Evolutionary conservation across 92 coral and sea anemone species (phyloP).

Genomic region (Ricordea florida): DNA sequence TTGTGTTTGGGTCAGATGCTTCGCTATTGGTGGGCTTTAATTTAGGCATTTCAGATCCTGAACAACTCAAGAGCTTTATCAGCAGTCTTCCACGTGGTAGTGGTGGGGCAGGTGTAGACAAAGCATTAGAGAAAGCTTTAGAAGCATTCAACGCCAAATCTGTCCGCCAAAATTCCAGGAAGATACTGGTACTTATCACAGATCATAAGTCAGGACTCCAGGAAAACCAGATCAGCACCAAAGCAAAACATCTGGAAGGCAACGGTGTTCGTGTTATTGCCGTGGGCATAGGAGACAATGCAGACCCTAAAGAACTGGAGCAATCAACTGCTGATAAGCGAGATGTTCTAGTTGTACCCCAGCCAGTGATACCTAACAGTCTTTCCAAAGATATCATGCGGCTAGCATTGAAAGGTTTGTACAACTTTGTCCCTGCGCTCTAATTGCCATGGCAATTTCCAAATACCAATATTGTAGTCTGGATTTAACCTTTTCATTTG

Average conservation of each 20-base stretch:
- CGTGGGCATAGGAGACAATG: constrained; percentile 59
- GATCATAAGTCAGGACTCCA: constrained; percentile 59
- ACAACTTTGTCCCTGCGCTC: neutral
- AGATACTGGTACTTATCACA: constrained; percentile 66
- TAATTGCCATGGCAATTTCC: too few relatives aligned
- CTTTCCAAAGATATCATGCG: constrained; percentile 58
- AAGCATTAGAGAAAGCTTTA: constrained; percentile 73
- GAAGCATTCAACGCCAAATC: constrained; percentile 52
- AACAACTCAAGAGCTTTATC: constrained; percentile 26
- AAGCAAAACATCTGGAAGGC: constrained; percentile 36
- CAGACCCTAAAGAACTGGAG: constrained; percentile 46
- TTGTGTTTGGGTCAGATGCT: constrained; percentile 61
- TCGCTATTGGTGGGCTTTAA: constrained; percentile 30
- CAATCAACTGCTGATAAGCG: constrained; percentile 47
- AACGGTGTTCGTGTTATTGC: constrained; percentile 61
- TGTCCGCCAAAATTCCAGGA: constrained; percentile 70
- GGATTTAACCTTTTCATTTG: too few relatives aligned
- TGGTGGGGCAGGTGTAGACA: too few relatives aligned
- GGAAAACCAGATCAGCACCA: constrained; percentile 4
- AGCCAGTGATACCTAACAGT: constrained; percentile 39
- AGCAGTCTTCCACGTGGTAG: constrained; percentile 17
- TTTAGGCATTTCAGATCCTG: constrained; percentile 25
- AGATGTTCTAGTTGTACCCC: constrained; percentile 55
- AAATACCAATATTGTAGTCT: too few relatives aligned
- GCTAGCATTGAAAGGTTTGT: constrained; percentile 52